A percentile compares a stretch with the other conserved stretches of the same genome.
Evolutionary conservation across 1,140 invertebrate genomes (phyloP).

Genomic region (Drosophila virilis): DNA sequence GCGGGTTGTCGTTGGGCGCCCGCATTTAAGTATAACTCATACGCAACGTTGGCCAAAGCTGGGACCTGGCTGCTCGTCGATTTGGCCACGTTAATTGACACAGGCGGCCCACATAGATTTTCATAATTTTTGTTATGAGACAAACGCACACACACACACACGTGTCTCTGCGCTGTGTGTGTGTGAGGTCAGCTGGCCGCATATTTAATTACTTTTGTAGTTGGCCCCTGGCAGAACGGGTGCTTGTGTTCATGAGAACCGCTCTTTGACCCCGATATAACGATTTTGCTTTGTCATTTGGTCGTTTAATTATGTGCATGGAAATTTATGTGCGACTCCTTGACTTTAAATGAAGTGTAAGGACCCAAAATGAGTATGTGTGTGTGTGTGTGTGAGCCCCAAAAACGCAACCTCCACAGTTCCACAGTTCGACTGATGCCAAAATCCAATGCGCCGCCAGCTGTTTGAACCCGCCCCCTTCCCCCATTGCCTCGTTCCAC

Average conservation of each 20-base stretch:
- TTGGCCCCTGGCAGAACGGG: conserved; percentile 26
- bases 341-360: conserved; percentile 82
- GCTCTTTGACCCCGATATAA: conserved; percentile 71
- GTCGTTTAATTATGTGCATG: conserved; percentile 81
- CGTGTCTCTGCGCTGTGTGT: background rate
- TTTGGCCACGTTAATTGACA: conserved; percentile 64
- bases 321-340: conserved; percentile 82
- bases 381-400: too few species aligned
- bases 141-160: conserved; percentile 33
- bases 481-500: background rate
- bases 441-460: conserved; percentile 71
- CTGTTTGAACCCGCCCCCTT: conserved; percentile 47
- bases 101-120: conserved; percentile 65
- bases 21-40: conserved; percentile 48
- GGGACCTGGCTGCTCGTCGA: conserved; percentile 26
- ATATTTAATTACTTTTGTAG: conserved; percentile 74
- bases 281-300: conserved; percentile 82
- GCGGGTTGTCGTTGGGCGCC: background rate
- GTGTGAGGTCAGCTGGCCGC: conserved; percentile 56
- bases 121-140: conserved; percentile 74
- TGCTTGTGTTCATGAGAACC: background rate
- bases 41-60: conserved; percentile 45
- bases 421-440: conserved; percentile 8
- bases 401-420: too few species aligned
- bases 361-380: conserved; percentile 46